Evolutionary conservation across 2,113 vertebrate genomes (phyloP).

Genomic region (Mastomys natalensis): DNA sequence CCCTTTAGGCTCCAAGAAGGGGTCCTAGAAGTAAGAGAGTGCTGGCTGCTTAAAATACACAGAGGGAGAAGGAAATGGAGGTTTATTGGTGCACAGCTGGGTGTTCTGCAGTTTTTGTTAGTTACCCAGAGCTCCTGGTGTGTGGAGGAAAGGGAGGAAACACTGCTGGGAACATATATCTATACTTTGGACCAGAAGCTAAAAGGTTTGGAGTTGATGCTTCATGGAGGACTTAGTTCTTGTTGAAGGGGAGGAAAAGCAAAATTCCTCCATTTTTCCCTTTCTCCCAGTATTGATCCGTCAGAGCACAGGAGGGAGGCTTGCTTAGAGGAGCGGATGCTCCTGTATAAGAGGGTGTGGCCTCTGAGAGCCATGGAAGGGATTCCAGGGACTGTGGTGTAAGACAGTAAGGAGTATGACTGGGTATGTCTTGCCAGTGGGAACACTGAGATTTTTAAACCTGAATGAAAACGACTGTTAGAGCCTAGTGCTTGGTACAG

Average conservation of each 20-base stretch:
- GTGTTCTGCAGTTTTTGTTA: background rate
- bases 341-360: background rate
- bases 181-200: background rate
- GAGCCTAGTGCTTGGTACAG: background rate
- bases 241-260: background rate
- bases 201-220: background rate
- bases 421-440: background rate
- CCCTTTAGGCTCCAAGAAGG: background rate
- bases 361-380: background rate
- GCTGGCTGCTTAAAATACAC: background rate
- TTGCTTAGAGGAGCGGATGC: background rate
- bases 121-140: background rate
- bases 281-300: background rate
- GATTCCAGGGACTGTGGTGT: background rate
- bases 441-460: background rate
- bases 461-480: background rate
- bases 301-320: background rate
- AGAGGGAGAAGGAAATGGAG: background rate
- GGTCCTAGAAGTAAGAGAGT: background rate
- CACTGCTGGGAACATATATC: background rate
- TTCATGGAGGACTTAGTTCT: background rate
- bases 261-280: too few relatives aligned
- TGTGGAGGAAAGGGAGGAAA: background rate
- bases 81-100: background rate
- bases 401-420: background rate